Conservation (phyloP, 1,140 invertebrate species). For the Drosophila persimilis region DNA sequence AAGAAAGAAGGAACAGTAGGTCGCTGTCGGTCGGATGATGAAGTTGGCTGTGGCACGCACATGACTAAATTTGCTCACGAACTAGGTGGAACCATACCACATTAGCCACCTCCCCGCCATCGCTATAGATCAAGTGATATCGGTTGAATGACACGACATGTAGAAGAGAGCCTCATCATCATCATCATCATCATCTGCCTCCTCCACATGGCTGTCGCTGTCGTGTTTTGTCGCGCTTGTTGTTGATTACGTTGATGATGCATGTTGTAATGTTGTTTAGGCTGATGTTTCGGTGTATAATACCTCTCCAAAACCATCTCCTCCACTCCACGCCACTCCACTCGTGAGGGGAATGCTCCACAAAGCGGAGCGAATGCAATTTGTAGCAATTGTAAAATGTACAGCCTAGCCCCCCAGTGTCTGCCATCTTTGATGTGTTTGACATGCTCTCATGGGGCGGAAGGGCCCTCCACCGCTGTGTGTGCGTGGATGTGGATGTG, state of each 20-base stretch:
- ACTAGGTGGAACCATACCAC: constrained; percentile 37
- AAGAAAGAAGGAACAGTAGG: constrained; percentile 27
- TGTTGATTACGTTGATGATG: constrained; percentile 79
- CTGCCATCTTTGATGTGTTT: constrained; percentile 67
- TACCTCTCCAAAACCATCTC: not conserved
- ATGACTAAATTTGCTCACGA: constrained; percentile 64
- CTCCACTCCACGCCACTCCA: not conserved
- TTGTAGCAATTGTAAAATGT: constrained; percentile 74
- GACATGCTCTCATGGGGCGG: constrained; percentile 48
- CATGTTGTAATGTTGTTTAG: constrained; percentile 77
- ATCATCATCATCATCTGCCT: not conserved
- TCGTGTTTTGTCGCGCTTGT: constrained; percentile 37
- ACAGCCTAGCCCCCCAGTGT: not conserved
- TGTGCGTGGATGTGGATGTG: too few species aligned
- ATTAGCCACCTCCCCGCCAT: not conserved
- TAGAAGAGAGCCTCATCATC: constrained; percentile 16
- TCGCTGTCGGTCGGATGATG: constrained; percentile 35
- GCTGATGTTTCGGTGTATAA: constrained; percentile 55
- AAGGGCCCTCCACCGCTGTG: not conserved
- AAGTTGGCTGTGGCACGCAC: constrained; percentile 66
- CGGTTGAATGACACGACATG: constrained; percentile 72
- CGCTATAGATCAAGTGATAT: constrained; percentile 48
- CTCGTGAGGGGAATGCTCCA: constrained; percentile 16
- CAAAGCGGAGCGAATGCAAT: constrained; percentile 68
- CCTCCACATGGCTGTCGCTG: not conserved